These are phyloP conservation scores for Tylochromis polylepis DNA, from an alignment of 2,113 vertebrate species.

Conservation along the genomic window DNA sequence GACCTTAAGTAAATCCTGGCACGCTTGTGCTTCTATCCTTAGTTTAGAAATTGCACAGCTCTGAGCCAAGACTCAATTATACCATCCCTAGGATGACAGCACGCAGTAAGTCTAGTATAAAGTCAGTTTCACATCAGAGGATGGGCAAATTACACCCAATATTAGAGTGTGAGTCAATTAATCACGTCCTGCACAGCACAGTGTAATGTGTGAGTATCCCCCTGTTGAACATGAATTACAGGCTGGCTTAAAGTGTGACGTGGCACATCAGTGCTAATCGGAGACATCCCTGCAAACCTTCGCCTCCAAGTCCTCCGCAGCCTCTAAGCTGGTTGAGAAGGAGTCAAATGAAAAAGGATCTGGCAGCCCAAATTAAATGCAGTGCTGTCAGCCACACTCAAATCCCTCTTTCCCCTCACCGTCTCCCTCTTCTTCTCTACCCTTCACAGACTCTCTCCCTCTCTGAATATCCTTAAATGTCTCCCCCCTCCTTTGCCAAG, in stretches of 20 bases:
- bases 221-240: conserved; percentile 77
- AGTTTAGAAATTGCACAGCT: conserved; percentile 37
- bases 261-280: conserved; percentile 70
- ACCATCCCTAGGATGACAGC: conserved; percentile 53
- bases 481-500: conserved; percentile 21
- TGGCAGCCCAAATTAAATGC: conserved; percentile 76
- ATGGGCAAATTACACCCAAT: conserved; percentile 72
- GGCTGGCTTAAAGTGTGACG: conserved; percentile 71
- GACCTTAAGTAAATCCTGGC: conserved; percentile 15
- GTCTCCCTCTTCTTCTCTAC: conserved; percentile 59
- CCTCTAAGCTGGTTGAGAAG: conserved; percentile 71
- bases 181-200: conserved; percentile 68
- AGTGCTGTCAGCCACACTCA: conserved; percentile 66
- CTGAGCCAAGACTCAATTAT: conserved; percentile 50
- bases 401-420: conserved; percentile 55
- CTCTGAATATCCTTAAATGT: conserved; percentile 67
- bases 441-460: conserved; percentile 62
- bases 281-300: conserved; percentile 69
- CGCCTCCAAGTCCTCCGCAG: conserved; percentile 59
- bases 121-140: conserved; percentile 73
- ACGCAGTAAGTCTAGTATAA: conserved; percentile 69
- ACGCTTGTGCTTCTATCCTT: conserved; percentile 18
- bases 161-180: conserved; percentile 74
- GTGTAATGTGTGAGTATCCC: conserved; percentile 76
- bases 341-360: conserved; percentile 75